Conservation (phyloP, 1,140 invertebrate genomes). For the Dryas iulia region DNA sequence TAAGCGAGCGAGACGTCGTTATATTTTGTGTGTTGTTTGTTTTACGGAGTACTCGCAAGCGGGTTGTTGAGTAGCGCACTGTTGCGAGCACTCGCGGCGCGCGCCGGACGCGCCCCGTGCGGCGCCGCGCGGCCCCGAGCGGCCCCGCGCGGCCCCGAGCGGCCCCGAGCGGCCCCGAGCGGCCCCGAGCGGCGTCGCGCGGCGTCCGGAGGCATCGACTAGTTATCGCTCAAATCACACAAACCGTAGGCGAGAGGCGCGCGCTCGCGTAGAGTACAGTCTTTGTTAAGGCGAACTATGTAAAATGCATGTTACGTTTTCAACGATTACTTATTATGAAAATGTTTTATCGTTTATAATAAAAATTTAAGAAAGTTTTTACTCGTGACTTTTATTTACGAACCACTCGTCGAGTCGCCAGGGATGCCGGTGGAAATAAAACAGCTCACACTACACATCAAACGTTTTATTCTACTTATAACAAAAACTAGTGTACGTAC, state of each 20-base stretch:
- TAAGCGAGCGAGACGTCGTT: conserved; percentile 3
- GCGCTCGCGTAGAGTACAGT: conserved; percentile 27
- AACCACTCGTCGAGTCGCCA: too few relatives aligned
- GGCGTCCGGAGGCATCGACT: not conserved
- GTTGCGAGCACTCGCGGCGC: not conserved
- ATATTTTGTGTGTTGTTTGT: conserved; percentile 28
- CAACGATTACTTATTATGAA: conserved; percentile 57
- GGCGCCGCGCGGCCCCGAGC: not conserved
- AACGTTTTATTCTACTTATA: conserved; percentile 5
- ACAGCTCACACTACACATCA: conserved; percentile 5
- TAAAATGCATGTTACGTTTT: conserved; percentile 63
- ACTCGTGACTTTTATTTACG: conserved; percentile 9
- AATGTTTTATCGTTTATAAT: conserved; percentile 74
- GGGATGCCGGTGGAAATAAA: not conserved
- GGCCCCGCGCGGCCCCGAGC: too few relatives aligned
- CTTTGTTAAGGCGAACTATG: conserved; percentile 37
- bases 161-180: not conserved
- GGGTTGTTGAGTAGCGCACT: conserved; percentile 5
- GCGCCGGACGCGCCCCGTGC: not conserved
- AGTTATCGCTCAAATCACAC: conserved; percentile 25
- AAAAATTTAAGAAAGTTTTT: conserved; percentile 61
- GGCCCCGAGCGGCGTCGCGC: not conserved
- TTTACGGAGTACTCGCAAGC: conserved; percentile 18
- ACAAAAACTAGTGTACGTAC: not conserved
- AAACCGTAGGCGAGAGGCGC: conserved; percentile 6